Evolutionary conservation across 2,888 invertebrate species (phyloP).

Genomic region (Bugulina stolonifera): DNA sequence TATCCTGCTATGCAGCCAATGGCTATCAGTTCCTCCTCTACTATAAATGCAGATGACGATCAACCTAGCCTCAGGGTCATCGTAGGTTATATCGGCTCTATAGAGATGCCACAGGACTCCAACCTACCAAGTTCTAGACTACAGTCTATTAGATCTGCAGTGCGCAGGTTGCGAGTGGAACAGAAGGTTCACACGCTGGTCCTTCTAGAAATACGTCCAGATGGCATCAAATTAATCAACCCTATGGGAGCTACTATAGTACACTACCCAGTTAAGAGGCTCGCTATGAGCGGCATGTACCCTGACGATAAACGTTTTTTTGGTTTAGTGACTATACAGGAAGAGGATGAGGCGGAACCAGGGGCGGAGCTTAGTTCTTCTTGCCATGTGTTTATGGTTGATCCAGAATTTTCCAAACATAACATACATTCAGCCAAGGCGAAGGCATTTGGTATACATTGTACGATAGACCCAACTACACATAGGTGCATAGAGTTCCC

Average conservation of each 20-base stretch:
- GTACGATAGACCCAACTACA: constrained; percentile 58
- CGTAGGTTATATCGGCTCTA: constrained; percentile 86
- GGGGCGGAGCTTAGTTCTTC: constrained; percentile 60
- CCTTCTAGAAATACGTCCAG: constrained; percentile 74
- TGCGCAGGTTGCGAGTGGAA: constrained; percentile 79
- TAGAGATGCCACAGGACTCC: constrained; percentile 73
- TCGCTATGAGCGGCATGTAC: constrained; percentile 82
- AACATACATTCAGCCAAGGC: constrained; percentile 73
- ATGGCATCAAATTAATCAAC: constrained; percentile 68
- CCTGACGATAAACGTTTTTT: constrained; percentile 87
- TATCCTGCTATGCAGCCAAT: constrained; percentile 36
- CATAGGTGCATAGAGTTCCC: constrained; percentile 80
- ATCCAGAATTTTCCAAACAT: constrained; percentile 78
- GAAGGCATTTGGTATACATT: constrained; percentile 67
- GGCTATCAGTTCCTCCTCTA: constrained; percentile 2
- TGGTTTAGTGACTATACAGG: constrained; percentile 72
- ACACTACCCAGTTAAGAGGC: constrained; percentile 76
- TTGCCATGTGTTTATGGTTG: constrained; percentile 90
- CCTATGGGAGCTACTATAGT: constrained; percentile 73
- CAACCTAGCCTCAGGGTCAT: constrained; percentile 43
- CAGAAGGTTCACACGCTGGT: constrained; percentile 74
- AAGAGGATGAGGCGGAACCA: constrained; percentile 36
- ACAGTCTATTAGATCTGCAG: constrained; percentile 73
- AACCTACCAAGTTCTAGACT: constrained; percentile 56
- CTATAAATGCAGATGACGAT: constrained; percentile 21